A percentile compares a stretch with the other conserved stretches of the same genome.
phyloP scores from a whole-genome alignment of 2,888 invertebrate species.

The Ichneumoninae sp. region DNA sequence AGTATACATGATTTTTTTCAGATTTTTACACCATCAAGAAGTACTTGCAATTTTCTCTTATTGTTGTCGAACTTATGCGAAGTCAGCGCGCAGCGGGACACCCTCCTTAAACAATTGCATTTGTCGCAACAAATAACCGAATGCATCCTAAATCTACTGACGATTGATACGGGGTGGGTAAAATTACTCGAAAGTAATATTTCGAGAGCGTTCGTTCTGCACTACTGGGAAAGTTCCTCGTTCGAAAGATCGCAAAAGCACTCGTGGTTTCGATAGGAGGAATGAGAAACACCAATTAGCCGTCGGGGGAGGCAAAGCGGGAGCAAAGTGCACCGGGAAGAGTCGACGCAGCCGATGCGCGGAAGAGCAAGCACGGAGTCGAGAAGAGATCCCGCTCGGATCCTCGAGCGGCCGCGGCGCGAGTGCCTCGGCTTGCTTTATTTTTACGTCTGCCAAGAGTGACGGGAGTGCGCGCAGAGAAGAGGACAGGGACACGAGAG shows the following conservation, averaged over 20 bases:
- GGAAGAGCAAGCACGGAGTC: not conserved
- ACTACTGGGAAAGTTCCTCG: not conserved
- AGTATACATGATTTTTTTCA: no score
- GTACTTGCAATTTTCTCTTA: no score
- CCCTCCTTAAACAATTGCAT: no score
- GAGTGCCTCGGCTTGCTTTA: conserved; percentile 67
- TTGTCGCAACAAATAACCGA: no score
- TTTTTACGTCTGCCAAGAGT: conserved; percentile 76
- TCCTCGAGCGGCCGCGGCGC: conserved; percentile 33
- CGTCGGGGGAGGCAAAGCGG: conserved; percentile 19
- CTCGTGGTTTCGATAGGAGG: conserved; percentile 32
- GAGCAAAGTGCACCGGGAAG: conserved; percentile 57
- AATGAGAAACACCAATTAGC: conserved; percentile 56
- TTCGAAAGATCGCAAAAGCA: not conserved
- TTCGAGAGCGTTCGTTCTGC: not conserved
- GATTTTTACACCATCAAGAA: no score
- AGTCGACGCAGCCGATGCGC: not conserved
- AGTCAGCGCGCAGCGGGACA: no score
- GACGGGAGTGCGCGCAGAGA: conserved; percentile 68
- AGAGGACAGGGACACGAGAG: conserved; percentile 60
- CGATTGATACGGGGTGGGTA: not conserved
- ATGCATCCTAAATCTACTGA: not conserved
- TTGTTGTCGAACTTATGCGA: no score
- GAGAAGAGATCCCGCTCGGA: conserved; percentile 39
- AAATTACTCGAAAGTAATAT: conserved; percentile 1